These are phyloP conservation scores for Lasioglossum lativentre DNA, from an alignment of 2,888 invertebrate genomes.

Conservation along the genomic window DNA sequence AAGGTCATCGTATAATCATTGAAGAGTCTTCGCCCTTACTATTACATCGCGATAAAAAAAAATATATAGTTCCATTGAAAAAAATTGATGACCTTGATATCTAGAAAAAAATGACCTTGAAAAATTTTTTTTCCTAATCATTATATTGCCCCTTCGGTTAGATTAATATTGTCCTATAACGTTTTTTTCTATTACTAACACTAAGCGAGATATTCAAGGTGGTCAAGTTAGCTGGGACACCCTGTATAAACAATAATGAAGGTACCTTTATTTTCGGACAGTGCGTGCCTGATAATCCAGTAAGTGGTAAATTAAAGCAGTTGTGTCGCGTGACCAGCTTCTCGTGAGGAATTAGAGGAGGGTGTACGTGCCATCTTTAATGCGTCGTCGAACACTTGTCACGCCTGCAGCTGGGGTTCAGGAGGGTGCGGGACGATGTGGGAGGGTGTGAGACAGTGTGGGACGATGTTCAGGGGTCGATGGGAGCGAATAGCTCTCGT, in stretches of 20 bases:
- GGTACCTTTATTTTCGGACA: neutral
- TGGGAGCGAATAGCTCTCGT: slow-evolving; percentile 71
- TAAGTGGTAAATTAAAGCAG: neutral
- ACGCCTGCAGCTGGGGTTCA: slow-evolving; percentile 40
- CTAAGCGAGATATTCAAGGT: no score
- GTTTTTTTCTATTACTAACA: no score
- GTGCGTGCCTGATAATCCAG: neutral
- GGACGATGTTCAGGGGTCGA: slow-evolving; percentile 52
- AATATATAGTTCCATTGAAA: no score
- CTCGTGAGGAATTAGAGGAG: neutral
- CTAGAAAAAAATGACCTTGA: no score
- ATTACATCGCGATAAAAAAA: no score
- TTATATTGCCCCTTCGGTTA: no score
- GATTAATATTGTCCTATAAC: no score
- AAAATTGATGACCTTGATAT: no score
- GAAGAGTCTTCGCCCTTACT: no score
- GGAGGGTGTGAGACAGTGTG: slow-evolving; percentile 1
- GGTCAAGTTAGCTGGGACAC: no score
- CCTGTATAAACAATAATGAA: neutral
- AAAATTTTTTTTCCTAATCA: no score
- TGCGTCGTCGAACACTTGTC: slow-evolving; percentile 48
- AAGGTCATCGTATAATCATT: no score
- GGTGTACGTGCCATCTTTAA: slow-evolving; percentile 59
- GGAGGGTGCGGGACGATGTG: slow-evolving; percentile 26
- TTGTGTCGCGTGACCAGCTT: neutral